Evolutionary conservation across 2,797 vertebrate genomes (phyloP).

Genomic region (Coccyzus lansbergi): DNA sequence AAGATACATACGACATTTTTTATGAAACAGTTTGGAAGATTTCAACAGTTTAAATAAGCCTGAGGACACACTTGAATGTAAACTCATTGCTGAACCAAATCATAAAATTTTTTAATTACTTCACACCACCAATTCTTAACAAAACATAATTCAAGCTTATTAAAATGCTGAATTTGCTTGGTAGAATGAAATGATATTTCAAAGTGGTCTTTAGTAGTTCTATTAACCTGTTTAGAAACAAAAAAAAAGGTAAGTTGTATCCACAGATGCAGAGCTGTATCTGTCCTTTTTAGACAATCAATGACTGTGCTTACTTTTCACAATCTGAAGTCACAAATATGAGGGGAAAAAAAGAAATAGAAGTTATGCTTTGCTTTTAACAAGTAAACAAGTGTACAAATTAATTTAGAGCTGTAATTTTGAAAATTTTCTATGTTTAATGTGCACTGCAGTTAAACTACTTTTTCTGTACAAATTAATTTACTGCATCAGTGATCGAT

Average conservation of each 20-base stretch:
- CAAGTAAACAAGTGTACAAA: slow-evolving; percentile 84
- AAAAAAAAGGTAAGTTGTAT: background rate
- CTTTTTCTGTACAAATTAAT: slow-evolving; percentile 88
- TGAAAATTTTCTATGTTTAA: slow-evolving; percentile 83
- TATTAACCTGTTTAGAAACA: background rate
- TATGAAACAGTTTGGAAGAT: slow-evolving; percentile 11
- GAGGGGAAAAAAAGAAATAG: background rate
- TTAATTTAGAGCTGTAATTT: slow-evolving; percentile 83
- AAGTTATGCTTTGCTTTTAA: slow-evolving; percentile 73
- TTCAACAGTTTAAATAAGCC: slow-evolving; percentile 46
- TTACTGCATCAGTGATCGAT: slow-evolving; percentile 88
- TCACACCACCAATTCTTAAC: slow-evolving; percentile 30
- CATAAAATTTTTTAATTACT: slow-evolving; percentile 17
- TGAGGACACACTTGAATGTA: slow-evolving; percentile 31
- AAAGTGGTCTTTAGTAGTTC: slow-evolving; percentile 26
- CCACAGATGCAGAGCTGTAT: background rate
- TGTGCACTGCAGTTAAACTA: slow-evolving; percentile 83
- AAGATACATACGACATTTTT: background rate
- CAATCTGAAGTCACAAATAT: slow-evolving; percentile 12
- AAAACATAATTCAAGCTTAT: slow-evolving; percentile 53
- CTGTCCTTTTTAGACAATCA: background rate
- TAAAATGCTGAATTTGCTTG: slow-evolving; percentile 38
- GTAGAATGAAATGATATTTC: slow-evolving; percentile 1
- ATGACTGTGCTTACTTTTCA: background rate
- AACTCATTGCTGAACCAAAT: slow-evolving; percentile 24